A percentile compares a stretch with the other conserved stretches of the same genome.
Evolutionary conservation across 2,113 vertebrate genomes (phyloP).

Genomic region (Sturnira hondurensis): DNA sequence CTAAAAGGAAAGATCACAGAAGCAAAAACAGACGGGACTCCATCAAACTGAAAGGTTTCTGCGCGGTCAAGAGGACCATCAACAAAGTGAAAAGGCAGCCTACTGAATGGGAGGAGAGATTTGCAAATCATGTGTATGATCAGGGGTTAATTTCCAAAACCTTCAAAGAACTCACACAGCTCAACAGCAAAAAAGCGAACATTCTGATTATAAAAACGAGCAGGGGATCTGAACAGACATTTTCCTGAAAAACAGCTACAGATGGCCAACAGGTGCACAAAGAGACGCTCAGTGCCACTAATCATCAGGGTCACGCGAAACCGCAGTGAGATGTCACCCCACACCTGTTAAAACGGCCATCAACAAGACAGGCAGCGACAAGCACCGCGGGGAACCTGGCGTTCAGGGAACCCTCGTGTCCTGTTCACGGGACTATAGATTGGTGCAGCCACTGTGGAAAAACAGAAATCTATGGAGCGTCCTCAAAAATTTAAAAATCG

Average conservation of each 20-base stretch:
- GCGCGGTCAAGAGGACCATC: too few species aligned
- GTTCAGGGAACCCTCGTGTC: neutral
- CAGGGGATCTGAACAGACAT: neutral
- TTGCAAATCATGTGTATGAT: too few species aligned
- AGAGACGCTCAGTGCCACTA: neutral
- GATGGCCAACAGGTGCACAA: neutral
- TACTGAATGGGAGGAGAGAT: too few species aligned
- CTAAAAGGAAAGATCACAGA: too few species aligned
- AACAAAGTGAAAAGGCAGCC: too few species aligned
- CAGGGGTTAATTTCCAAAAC: too few species aligned
- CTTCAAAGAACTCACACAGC: neutral
- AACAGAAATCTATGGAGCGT: neutral
- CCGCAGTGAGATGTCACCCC: neutral
- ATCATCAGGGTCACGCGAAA: neutral
- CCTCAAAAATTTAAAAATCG: neutral
- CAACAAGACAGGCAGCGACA: neutral
- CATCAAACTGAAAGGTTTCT: too few species aligned
- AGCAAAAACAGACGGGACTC: too few species aligned
- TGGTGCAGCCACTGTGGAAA: neutral
- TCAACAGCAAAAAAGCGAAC: neutral
- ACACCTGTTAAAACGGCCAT: neutral
- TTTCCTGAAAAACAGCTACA: neutral
- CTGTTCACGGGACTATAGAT: neutral
- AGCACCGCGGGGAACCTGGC: neutral
- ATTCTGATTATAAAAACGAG: neutral